A percentile compares a stretch with the other conserved stretches of the same genome.
phyloP scores from a whole-genome alignment of 92 coral and sea anemone species.

The Porites evermanni region DNA sequence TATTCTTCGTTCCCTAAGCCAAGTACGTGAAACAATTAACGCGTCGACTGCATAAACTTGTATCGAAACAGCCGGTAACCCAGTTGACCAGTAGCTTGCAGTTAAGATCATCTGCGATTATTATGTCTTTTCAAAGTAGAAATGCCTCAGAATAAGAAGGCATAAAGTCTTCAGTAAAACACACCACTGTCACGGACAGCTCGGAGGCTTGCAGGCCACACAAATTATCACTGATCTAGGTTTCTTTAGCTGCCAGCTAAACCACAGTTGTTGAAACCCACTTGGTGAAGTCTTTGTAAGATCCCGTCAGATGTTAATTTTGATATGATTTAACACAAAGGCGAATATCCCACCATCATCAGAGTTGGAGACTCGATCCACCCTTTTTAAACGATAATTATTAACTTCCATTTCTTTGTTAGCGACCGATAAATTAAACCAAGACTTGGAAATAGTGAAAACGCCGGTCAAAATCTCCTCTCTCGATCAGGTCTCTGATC shows the following conservation, averaged over 20 bases:
- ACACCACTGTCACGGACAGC: not conserved
- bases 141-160: constrained; percentile 14
- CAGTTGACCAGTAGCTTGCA: constrained; percentile 36
- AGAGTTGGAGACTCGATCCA: constrained; percentile 43
- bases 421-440: constrained; percentile 41
- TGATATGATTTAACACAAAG: constrained; percentile 11
- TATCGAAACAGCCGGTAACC: too few relatives aligned
- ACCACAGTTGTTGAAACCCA: constrained; percentile 63
- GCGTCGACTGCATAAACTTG: too few relatives aligned
- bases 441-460: constrained; percentile 49
- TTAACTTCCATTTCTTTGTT: too few relatives aligned
- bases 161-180: not conserved
- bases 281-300: constrained; percentile 2
- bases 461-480: constrained; percentile 41
- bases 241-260: constrained; percentile 35
- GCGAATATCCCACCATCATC: constrained; percentile 17
- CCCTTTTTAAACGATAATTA: not conserved
- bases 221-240: constrained; percentile 41
- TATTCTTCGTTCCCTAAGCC: too few relatives aligned
- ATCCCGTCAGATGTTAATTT: constrained; percentile 43
- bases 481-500: constrained; percentile 28
- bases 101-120: constrained; percentile 53
- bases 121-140: constrained; percentile 39
- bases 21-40: too few relatives aligned
- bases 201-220: constrained; percentile 49